phyloP scores from a whole-genome alignment of 2,888 invertebrate genomes.

The Prenolepis imparis region DNA sequence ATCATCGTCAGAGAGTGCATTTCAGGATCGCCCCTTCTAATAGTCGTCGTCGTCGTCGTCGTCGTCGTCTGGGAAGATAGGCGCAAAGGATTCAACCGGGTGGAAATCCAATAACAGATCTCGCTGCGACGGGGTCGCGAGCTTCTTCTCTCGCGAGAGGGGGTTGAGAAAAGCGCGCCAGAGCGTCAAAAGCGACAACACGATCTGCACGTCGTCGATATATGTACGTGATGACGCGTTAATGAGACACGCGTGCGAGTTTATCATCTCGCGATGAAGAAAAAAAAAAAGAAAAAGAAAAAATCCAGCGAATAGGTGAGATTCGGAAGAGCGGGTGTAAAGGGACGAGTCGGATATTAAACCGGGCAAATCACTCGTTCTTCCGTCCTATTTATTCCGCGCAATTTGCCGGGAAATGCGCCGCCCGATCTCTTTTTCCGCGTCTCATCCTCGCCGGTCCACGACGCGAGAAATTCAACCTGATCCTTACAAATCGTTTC shows the following conservation, averaged over 20 bases:
- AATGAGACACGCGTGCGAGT: slow-evolving; percentile 10
- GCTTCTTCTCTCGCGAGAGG: not conserved
- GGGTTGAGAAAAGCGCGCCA: slow-evolving; percentile 21
- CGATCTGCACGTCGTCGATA: not conserved
- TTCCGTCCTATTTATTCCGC: slow-evolving; percentile 30
- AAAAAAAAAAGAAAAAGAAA: not conserved
- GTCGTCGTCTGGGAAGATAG: slow-evolving; percentile 57
- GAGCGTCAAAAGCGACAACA: slow-evolving; percentile 17
- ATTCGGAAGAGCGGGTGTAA: not conserved
- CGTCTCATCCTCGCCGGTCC: slow-evolving; percentile 32
- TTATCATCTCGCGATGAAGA: not conserved
- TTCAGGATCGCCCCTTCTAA: slow-evolving; percentile 64
- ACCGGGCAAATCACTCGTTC: slow-evolving; percentile 44
- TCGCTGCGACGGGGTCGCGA: slow-evolving; percentile 42
- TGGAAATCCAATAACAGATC: slow-evolving; percentile 78
- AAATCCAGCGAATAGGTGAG: not conserved
- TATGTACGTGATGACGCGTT: not conserved
- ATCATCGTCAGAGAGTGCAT: slow-evolving; percentile 58
- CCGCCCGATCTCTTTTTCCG: slow-evolving; percentile 28
- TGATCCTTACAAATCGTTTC: slow-evolving; percentile 42
- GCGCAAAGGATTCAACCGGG: slow-evolving; percentile 67
- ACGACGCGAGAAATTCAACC: slow-evolving; percentile 12
- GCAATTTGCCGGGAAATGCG: slow-evolving; percentile 34
- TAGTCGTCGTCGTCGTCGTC: slow-evolving; percentile 53
- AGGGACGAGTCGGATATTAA: slow-evolving; percentile 35